These are phyloP conservation scores for Drymodes brunneopygia DNA, from an alignment of 2,113 vertebrate genomes.

Conservation along the genomic window DNA sequence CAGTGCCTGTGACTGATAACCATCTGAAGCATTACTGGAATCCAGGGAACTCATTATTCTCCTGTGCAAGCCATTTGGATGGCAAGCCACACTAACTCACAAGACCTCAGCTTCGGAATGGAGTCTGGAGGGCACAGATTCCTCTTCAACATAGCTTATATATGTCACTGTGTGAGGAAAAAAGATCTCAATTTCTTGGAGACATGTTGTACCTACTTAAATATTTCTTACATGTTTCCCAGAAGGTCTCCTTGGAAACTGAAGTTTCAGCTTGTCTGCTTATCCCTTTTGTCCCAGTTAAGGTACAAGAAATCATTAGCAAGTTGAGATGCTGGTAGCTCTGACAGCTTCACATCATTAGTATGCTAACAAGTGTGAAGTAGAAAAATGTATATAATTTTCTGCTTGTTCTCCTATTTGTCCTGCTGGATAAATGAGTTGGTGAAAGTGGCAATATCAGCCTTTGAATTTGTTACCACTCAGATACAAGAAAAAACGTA, in stretches of 20 bases:
- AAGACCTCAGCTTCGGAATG: not conserved
- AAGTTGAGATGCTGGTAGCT: not conserved
- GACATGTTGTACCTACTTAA: not conserved
- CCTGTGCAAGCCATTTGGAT: not conserved
- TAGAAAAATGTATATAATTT: slow-evolving; percentile 36
- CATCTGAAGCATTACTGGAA: not conserved
- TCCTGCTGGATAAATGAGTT: not conserved
- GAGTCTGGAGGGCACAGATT: not conserved
- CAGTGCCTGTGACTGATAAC: not conserved
- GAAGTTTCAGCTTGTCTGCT: slow-evolving; percentile 24
- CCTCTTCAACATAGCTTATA: not conserved
- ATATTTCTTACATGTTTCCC: slow-evolving; percentile 22
- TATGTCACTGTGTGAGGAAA: not conserved
- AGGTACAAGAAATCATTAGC: slow-evolving; percentile 32
- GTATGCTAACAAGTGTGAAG: not conserved
- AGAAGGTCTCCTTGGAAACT: slow-evolving; percentile 54
- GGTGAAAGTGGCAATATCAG: not conserved
- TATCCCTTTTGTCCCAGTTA: not conserved
- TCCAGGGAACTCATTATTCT: not conserved
- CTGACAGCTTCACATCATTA: slow-evolving; percentile 32
- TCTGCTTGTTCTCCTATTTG: not conserved
- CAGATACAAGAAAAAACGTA: not conserved
- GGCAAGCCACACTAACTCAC: not conserved
- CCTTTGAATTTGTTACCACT: not conserved
- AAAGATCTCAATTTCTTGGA: not conserved